Conservation (phyloP, 2,888 invertebrate species). For the Choreutis nemorana region DNA sequence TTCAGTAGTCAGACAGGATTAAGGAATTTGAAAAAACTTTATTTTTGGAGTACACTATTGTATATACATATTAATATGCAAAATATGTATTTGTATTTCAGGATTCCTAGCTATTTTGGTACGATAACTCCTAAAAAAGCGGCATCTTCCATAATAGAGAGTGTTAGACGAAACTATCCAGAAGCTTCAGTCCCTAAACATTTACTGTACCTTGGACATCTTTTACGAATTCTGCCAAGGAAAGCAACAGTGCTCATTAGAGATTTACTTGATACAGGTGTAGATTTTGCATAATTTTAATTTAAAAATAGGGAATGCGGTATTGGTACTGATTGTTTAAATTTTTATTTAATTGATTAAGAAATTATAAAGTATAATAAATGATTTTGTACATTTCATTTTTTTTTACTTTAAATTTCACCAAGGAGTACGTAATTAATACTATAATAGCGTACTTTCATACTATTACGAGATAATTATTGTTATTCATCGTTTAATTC, state of each 20-base stretch:
- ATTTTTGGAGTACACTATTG: too few relatives aligned
- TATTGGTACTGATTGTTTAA: not conserved
- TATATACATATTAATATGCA: conserved; percentile 2
- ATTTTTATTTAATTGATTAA: not conserved
- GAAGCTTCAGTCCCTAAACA: conserved; percentile 72
- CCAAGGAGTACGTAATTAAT: too few relatives aligned
- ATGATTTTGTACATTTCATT: too few relatives aligned
- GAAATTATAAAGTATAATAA: conserved; percentile 1
- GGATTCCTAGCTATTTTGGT: conserved; percentile 72
- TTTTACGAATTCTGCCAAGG: conserved; percentile 67
- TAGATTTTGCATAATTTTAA: conserved; percentile 62
- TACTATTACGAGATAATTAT: too few relatives aligned
- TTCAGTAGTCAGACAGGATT: not conserved
- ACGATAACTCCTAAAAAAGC: conserved; percentile 67
- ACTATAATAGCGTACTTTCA: too few relatives aligned
- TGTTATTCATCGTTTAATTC: too few relatives aligned
- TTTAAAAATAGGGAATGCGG: not conserved
- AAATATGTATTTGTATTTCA: conserved; percentile 21
- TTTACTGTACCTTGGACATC: conserved; percentile 63
- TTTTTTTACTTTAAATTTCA: too few relatives aligned
- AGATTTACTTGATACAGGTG: conserved; percentile 70
- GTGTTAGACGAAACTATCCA: conserved; percentile 68
- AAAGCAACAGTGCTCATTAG: conserved; percentile 67
- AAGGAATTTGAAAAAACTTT: not conserved
- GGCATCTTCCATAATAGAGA: conserved; percentile 66